phyloP scores from a whole-genome alignment of 2,888 invertebrate species.

The Eretmocerus hayati region DNA sequence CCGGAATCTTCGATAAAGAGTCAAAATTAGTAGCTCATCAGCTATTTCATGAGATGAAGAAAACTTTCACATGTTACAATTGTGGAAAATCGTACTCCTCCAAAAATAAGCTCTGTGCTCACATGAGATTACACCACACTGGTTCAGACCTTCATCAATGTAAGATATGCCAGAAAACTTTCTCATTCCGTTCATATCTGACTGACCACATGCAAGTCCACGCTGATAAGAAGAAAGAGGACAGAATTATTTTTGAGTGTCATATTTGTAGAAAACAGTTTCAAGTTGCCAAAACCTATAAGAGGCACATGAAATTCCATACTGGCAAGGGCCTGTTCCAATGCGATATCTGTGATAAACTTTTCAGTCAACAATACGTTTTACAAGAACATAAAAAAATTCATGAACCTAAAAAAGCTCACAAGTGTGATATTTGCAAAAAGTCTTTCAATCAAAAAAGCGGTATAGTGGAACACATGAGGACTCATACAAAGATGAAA shows the following conservation, averaged over 20 bases:
- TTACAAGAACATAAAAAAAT: conserved; percentile 40
- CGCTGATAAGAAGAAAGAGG: conserved; percentile 22
- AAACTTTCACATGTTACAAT: conserved; percentile 36
- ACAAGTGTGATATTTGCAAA: conserved; percentile 41
- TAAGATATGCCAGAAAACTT: conserved; percentile 42
- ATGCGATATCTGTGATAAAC: conserved; percentile 44
- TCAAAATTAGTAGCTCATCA: conserved; percentile 38
- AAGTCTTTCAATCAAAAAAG: conserved; percentile 40
- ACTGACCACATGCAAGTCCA: conserved; percentile 42
- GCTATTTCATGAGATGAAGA: conserved; percentile 34
- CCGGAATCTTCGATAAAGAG: conserved; percentile 34
- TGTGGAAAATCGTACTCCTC: conserved; percentile 41
- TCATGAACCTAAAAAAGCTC: conserved; percentile 35
- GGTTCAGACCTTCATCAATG: conserved; percentile 40
- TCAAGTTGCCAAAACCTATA: conserved; percentile 36
- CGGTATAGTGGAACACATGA: conserved; percentile 40
- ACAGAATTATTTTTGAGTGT: conserved; percentile 33
- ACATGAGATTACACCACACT: conserved; percentile 40
- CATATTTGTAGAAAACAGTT: conserved; percentile 36
- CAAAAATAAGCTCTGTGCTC: conserved; percentile 43
- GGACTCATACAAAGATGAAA: conserved; percentile 42
- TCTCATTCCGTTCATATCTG: conserved; percentile 44
- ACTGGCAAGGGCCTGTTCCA: conserved; percentile 37
- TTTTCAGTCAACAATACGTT: conserved; percentile 41
- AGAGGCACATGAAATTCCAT: conserved; percentile 36